phyloP scores from a whole-genome alignment of 2,888 invertebrate genomes.

The Cephus pygmeus region DNA sequence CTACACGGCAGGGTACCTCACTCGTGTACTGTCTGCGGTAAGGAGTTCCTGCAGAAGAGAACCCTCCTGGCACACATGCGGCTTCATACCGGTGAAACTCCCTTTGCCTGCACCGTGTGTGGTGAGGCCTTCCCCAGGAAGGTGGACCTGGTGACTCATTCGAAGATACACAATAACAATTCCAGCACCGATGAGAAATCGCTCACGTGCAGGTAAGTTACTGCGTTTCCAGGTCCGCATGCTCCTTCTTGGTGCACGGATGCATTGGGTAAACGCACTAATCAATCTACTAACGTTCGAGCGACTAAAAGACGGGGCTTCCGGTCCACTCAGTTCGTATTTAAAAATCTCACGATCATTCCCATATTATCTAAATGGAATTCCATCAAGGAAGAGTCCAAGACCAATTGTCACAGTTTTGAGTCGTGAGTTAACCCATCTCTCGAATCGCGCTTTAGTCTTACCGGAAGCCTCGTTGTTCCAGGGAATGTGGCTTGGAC shows the following conservation, averaged over 20 bases:
- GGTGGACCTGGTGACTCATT: slow-evolving; percentile 76
- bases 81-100: slow-evolving; percentile 80
- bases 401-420: background rate
- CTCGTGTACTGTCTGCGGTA: slow-evolving; percentile 84
- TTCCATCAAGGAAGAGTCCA: background rate
- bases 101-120: slow-evolving; percentile 80
- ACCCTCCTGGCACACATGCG: slow-evolving; percentile 86
- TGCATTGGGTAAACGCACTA: background rate
- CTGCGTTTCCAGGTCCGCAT: slow-evolving; percentile 7
- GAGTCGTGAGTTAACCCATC: background rate
- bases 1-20: slow-evolving; percentile 85
- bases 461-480: slow-evolving; percentile 22
- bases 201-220: slow-evolving; percentile 66
- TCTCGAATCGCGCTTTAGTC: background rate
- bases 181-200: slow-evolving; percentile 64
- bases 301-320: slow-evolving; percentile 2
- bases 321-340: background rate
- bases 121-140: slow-evolving; percentile 82
- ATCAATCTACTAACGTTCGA: background rate
- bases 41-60: slow-evolving; percentile 86
- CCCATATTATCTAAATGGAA: background rate
- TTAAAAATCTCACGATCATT: background rate
- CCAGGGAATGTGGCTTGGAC: slow-evolving; percentile 73
- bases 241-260: background rate
- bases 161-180: slow-evolving; percentile 66